phyloP scores from a whole-genome alignment of 2,797 vertebrate species.

The Enteromius viviparus region DNA sequence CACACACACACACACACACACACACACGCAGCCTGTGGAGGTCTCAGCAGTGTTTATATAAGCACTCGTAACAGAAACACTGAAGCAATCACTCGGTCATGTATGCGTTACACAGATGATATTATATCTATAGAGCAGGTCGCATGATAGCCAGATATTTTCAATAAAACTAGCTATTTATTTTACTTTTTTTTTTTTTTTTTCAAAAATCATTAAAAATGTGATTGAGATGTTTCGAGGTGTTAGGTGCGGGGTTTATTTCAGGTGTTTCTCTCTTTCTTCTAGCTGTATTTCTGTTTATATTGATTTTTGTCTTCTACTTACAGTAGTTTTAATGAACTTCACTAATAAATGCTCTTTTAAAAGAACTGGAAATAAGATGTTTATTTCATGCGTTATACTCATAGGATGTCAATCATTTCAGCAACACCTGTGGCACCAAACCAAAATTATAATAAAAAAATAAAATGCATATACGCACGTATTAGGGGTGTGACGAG shows the following conservation, averaged over 20 bases:
- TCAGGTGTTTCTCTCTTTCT: no score
- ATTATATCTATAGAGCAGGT: neutral
- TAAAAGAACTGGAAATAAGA: neutral
- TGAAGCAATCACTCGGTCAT: neutral
- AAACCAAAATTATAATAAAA: neutral
- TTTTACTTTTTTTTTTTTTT: no score
- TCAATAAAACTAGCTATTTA: neutral
- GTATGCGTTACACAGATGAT: neutral
- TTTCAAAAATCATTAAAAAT: neutral
- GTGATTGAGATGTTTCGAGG: neutral
- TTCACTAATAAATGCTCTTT: neutral
- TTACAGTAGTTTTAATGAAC: neutral
- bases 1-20: neutral
- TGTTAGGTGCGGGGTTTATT: neutral
- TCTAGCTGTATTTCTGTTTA: neutral
- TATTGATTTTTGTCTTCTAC: neutral
- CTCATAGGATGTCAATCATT: neutral
- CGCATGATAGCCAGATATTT: neutral
- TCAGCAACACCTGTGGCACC: neutral
- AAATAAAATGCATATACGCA: no score
- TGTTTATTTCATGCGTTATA: neutral
- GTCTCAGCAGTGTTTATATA: constrained; percentile 39
- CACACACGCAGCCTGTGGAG: neutral
- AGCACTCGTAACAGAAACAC: neutral
- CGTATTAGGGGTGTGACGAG: no score